phyloP scores from a whole-genome alignment of 2,797 vertebrate genomes.

The Rhadinocentrus ornatus region DNA sequence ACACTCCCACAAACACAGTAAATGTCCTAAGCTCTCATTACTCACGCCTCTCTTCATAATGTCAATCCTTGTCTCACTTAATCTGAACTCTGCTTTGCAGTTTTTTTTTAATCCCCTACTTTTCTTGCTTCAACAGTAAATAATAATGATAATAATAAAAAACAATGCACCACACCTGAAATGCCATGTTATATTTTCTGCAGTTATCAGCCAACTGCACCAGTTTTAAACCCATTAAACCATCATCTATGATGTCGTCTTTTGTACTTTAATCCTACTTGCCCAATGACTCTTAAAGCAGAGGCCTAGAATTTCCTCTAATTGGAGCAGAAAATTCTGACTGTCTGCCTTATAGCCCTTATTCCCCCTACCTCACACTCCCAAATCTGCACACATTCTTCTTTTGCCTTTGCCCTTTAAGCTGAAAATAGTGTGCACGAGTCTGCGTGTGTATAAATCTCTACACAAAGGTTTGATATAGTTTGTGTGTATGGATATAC shows the following conservation, averaged over 20 bases:
- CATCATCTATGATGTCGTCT: conserved; percentile 28
- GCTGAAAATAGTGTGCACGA: conserved; percentile 51
- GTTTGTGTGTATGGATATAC: conserved; percentile 19
- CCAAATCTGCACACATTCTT: conserved; percentile 54
- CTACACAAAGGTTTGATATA: conserved; percentile 9
- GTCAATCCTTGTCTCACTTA: no score
- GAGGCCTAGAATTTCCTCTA: conserved; percentile 54
- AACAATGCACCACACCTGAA: neutral
- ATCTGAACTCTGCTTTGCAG: no score
- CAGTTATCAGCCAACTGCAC: conserved; percentile 20
- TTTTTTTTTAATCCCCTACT: no score
- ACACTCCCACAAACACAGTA: neutral
- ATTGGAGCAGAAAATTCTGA: conserved; percentile 73
- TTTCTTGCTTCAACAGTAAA: no score
- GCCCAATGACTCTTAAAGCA: conserved; percentile 59
- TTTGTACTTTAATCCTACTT: conserved; percentile 59
- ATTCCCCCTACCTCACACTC: conserved; percentile 39
- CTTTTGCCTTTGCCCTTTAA: conserved; percentile 68
- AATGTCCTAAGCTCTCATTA: neutral
- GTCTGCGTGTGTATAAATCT: conserved; percentile 17
- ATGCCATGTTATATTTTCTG: neutral
- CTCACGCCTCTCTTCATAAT: neutral
- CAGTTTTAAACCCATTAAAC: conserved; percentile 40
- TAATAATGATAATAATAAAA: neutral
- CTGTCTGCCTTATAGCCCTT: conserved; percentile 56